A percentile compares a stretch with the other conserved stretches of the same genome.
These are phyloP conservation scores for Peromyscus aztecus DNA, from an alignment of 2,797 vertebrate genomes.

Conservation along the genomic window DNA sequence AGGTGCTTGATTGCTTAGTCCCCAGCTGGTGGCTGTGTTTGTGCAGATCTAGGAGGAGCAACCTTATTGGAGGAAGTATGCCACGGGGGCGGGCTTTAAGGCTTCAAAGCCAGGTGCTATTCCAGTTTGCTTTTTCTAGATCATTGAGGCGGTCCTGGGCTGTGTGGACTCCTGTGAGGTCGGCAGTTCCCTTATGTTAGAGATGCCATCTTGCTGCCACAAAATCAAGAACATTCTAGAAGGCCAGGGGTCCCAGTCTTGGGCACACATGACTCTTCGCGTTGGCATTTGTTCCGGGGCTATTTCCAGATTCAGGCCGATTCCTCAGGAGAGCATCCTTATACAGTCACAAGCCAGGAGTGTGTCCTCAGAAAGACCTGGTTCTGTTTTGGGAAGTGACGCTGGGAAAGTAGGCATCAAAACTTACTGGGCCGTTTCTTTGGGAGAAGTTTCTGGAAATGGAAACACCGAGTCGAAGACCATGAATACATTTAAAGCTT, in stretches of 20 bases:
- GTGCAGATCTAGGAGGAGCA: background rate
- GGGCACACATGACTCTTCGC: background rate
- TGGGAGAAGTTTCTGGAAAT: background rate
- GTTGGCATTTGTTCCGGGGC: background rate
- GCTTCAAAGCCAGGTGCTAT: background rate
- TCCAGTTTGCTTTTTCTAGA: background rate
- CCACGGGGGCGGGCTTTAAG: too few species aligned
- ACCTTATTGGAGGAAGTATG: background rate
- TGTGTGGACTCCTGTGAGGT: background rate
- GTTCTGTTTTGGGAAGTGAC: background rate
- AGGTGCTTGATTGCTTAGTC: background rate
- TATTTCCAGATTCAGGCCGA: background rate
- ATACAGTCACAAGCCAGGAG: background rate
- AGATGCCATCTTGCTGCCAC: background rate
- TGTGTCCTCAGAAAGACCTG: background rate
- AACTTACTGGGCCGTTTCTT: background rate
- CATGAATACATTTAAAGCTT: background rate
- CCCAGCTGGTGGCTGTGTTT: background rate
- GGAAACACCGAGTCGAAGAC: background rate
- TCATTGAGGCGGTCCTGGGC: background rate
- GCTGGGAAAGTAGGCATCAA: too few species aligned
- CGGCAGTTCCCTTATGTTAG: too few species aligned
- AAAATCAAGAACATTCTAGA: background rate
- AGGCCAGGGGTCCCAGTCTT: background rate
- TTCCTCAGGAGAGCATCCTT: background rate